Evolutionary conservation across 2,113 vertebrate genomes (phyloP).

Genomic region (Callorhinus ursinus): DNA sequence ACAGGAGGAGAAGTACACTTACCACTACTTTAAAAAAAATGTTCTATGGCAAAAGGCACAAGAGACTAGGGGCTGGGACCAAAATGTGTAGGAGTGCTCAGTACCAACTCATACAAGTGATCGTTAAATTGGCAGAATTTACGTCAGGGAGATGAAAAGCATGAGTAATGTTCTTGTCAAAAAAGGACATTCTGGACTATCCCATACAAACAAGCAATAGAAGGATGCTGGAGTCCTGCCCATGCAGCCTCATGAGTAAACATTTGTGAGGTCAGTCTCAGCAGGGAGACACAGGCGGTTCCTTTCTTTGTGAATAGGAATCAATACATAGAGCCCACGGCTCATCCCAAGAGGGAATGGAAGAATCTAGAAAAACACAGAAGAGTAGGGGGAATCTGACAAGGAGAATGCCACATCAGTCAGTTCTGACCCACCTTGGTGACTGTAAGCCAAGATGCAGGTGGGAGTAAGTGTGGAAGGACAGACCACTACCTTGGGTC

Average conservation of each 20-base stretch:
- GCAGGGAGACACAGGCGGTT: neutral
- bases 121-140: constrained; percentile 11
- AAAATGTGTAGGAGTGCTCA: neutral
- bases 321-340: neutral
- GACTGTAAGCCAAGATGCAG: neutral
- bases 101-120: neutral
- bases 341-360: neutral
- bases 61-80: neutral
- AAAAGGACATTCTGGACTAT: constrained; percentile 37
- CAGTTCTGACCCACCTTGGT: neutral
- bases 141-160: neutral
- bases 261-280: constrained; percentile 30
- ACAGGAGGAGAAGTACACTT: neutral
- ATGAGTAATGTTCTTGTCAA: neutral
- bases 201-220: constrained; percentile 39
- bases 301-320: constrained; percentile 36
- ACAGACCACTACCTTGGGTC: neutral
- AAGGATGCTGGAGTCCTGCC: constrained; percentile 26
- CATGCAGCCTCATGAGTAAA: neutral
- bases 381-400: too few relatives aligned
- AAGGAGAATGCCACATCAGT: neutral
- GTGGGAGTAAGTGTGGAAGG: neutral
- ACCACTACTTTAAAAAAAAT: neutral
- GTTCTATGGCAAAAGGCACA: neutral
- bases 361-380: neutral